phyloP scores from a whole-genome alignment of 2,888 invertebrate species.

The Aphrophora alni region DNA sequence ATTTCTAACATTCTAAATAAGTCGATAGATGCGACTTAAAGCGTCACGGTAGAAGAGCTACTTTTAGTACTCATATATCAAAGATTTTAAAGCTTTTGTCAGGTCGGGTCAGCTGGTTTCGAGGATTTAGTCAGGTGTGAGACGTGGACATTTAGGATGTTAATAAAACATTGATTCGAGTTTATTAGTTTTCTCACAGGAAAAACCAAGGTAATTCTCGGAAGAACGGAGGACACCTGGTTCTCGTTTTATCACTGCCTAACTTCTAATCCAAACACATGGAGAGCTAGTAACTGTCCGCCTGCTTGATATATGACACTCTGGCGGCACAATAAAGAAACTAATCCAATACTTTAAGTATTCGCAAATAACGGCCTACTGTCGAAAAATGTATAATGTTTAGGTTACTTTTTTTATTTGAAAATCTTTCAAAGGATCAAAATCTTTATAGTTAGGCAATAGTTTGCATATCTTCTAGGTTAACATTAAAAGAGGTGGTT shows the following conservation, averaged over 20 bases:
- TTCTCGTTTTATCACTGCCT: not conserved
- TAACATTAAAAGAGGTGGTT: not conserved
- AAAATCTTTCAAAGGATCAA: not conserved
- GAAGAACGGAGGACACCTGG: not conserved
- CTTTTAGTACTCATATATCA: not conserved
- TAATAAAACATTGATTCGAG: constrained; percentile 4
- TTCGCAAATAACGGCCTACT: not conserved
- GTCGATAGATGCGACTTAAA: not conserved
- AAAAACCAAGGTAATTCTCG: not conserved
- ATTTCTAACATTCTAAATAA: not conserved
- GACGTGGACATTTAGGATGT: not conserved
- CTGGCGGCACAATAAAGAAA: not conserved
- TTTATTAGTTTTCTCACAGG: not conserved
- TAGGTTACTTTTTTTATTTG: not conserved
- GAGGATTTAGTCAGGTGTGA: not conserved
- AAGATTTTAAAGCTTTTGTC: not conserved
- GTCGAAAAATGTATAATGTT: not conserved
- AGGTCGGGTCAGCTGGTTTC: too few species aligned
- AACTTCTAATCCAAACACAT: not conserved
- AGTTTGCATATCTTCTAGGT: not conserved
- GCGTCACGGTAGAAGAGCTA: not conserved
- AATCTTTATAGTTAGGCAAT: not conserved
- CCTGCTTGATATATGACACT: not conserved
- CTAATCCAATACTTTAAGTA: not conserved
- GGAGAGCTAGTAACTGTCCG: constrained; percentile 5